Percentiles rank a stretch among this genome's conserved stretches.
Conservation (phyloP, 2,797 vertebrate species). For the Scyliorhinus canicula region DNA sequence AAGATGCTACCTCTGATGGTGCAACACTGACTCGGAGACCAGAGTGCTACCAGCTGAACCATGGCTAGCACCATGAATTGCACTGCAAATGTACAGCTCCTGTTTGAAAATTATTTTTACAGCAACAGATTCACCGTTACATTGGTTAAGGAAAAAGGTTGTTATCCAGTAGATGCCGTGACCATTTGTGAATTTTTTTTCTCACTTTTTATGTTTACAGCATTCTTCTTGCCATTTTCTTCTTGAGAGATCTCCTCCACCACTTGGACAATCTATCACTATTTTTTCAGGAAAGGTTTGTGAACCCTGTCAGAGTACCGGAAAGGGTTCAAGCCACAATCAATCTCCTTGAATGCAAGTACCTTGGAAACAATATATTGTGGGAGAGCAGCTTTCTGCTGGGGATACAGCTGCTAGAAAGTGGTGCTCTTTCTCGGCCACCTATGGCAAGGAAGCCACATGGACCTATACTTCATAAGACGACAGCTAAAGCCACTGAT, state of each 20-base stretch:
- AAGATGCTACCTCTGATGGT: neutral
- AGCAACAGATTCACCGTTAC: neutral
- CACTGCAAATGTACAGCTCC: neutral
- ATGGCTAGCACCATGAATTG: neutral
- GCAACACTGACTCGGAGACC: neutral
- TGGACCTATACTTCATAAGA: constrained; percentile 34
- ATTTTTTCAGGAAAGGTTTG: constrained; percentile 37
- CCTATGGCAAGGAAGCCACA: constrained; percentile 29
- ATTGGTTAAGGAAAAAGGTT: neutral
- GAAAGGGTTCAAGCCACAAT: constrained; percentile 34
- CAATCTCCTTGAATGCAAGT: constrained; percentile 37
- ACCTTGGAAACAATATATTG: constrained; percentile 35
- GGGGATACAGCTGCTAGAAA: constrained; percentile 24
- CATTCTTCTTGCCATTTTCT: constrained; percentile 37
- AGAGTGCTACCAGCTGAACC: too few relatives aligned
- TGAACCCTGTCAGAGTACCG: constrained; percentile 33
- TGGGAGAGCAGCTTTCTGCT: constrained; percentile 37
- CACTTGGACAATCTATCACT: constrained; percentile 36
- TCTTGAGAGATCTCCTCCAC: constrained; percentile 37
- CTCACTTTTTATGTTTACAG: constrained; percentile 22
- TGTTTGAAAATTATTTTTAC: neutral
- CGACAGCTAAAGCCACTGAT: constrained; percentile 36
- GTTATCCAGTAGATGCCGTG: neutral
- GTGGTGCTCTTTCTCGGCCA: constrained; percentile 36
- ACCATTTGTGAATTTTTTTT: constrained; percentile 17